These are phyloP conservation scores for Martes martes DNA, from an alignment of 2,113 vertebrate genomes.

Conservation along the genomic window DNA sequence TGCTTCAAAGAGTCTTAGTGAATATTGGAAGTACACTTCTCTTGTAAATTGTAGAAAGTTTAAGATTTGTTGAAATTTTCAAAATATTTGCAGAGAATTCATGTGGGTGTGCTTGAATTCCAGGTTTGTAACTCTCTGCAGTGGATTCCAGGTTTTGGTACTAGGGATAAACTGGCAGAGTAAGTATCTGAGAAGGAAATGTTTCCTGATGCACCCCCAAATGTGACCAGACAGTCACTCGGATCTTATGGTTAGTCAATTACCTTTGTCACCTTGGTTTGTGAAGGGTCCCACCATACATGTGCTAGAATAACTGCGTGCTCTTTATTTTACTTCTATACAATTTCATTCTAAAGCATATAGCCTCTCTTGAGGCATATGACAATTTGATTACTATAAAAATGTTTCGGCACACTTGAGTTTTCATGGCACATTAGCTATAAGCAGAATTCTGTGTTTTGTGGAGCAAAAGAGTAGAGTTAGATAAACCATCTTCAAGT, in stretches of 20 bases:
- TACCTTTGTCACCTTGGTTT: too few species aligned
- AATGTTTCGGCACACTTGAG: fast-evolving
- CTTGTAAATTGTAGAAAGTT: background rate
- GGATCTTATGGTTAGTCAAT: too few species aligned
- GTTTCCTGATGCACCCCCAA: too few species aligned
- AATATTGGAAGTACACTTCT: background rate
- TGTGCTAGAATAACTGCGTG: background rate
- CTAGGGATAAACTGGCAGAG: too few species aligned
- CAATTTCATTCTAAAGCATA: background rate
- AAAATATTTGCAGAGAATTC: background rate
- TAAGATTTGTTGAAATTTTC: too few species aligned
- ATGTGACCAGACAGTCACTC: too few species aligned
- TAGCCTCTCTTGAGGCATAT: background rate
- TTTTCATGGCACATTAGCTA: background rate
- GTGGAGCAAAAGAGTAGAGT: background rate
- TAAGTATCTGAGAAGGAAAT: too few species aligned
- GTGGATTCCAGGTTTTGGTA: too few species aligned
- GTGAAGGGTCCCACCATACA: too few species aligned
- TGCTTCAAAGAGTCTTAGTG: background rate
- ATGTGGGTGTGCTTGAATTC: background rate
- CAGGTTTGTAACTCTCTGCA: too few species aligned
- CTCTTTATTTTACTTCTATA: background rate
- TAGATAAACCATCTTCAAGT: background rate
- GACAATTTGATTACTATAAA: background rate
- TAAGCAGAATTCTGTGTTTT: background rate